Evolutionary conservation across 1,140 invertebrate genomes (phyloP).

Genomic region (Leucophenga varia): DNA sequence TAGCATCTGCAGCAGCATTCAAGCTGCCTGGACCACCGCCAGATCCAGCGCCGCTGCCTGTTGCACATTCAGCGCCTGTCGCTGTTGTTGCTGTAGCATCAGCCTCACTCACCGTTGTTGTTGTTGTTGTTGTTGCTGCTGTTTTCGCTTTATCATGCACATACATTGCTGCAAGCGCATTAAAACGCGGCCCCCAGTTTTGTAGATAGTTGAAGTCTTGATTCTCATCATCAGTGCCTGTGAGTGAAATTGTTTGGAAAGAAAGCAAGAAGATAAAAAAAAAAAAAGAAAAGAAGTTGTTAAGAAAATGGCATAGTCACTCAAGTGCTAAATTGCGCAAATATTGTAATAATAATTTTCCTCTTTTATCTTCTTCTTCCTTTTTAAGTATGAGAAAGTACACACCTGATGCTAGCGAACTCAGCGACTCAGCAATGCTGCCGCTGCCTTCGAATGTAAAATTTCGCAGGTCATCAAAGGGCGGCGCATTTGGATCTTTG

Average conservation of each 20-base stretch:
- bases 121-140: slow-evolving; percentile 13
- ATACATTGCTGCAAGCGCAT: slow-evolving; percentile 96
- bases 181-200: slow-evolving; percentile 95
- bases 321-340: not conserved
- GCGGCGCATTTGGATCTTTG: slow-evolving; percentile 91
- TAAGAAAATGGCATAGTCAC: not conserved
- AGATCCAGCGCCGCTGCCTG: slow-evolving; percentile 40
- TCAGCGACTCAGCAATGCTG: slow-evolving; percentile 94
- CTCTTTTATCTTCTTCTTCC: too few relatives aligned
- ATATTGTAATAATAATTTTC: not conserved
- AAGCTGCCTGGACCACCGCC: slow-evolving; percentile 14
- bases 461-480: slow-evolving; percentile 94
- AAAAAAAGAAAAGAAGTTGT: slow-evolving; percentile 1
- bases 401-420: slow-evolving; percentile 88
- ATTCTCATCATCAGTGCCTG: slow-evolving; percentile 90
- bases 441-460: slow-evolving; percentile 98
- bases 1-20: too few relatives aligned
- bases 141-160: slow-evolving; percentile 65
- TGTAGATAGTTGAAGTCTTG: slow-evolving; percentile 97
- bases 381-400: too few relatives aligned
- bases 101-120: too few relatives aligned
- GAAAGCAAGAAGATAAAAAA: too few relatives aligned
- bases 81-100: slow-evolving; percentile 3
- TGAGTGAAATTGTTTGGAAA: not conserved
- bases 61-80: slow-evolving; percentile 24